Base-by-base conservation (phyloP, 2,888 invertebrate species). In the Hedychridium roseum region DNA sequence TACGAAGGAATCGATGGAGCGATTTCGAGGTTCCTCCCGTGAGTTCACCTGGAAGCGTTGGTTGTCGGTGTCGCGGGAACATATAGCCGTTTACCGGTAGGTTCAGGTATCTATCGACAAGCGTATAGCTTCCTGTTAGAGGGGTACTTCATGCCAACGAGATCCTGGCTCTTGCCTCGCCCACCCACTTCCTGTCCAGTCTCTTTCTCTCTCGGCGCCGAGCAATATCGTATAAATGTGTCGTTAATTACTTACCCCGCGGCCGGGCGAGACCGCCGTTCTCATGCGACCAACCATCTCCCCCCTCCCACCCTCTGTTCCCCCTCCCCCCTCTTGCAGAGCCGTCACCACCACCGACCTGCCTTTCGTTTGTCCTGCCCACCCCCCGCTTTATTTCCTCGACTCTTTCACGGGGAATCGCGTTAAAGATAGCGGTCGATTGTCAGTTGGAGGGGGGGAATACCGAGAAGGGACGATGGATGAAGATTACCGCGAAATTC, bases 221-320 rank as follows among this genome's bases (percentile, higher is more conserved):
- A 62, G 64, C 76, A 71, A 76, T 76, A 76, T 75, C 71, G 74
- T 74, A 74, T 74, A 76, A 76, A 76, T 70, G 73, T 71, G 76
- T 70, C 75, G 74, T 76, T 76, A 76, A 76, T 75, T 76, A 76
- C 74, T 74, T 74, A 74, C 68, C 67, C 68, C 67, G 70, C 59
- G 69, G 66, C 60, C 72, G 64, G 63, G 59, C 72, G 69, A 69
- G 67, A 68, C 66, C 60, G 48, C 60, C 55, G 56, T 58, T 54
- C 57, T 68, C 62, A 51, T 68, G n/a, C 58, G 56, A 47, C 53
- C 45, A 43, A 50, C 43, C 49, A 57, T 58, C 60, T 47, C 55
- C 45, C 52, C 51, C 43, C 43, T 46, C 44, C n/a, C n/a, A n/a
- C n/a, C n/a, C n/a, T n/a, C n/a, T n/a, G n/a, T n/a, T n/a, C n/a